A percentile compares a stretch with the other conserved stretches of the same genome.
phyloP scores from a whole-genome alignment of 2,888 invertebrate species.

The Tipula unca region DNA sequence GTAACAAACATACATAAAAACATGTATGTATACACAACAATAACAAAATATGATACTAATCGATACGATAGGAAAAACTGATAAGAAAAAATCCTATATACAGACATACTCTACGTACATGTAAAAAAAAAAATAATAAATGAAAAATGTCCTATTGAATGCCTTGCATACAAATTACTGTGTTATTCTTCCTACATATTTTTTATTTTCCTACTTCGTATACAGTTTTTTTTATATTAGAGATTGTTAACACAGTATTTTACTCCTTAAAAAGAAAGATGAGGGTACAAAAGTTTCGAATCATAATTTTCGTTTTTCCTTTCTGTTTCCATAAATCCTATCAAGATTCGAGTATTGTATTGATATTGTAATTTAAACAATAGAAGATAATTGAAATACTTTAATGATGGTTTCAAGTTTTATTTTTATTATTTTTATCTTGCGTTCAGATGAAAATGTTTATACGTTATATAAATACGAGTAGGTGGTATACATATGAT shows the following conservation, averaged over 20 bases:
- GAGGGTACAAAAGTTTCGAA: neutral
- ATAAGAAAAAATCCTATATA: neutral
- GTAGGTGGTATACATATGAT: neutral
- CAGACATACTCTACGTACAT: neutral
- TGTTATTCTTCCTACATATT: neutral
- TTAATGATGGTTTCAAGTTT: conserved; percentile 14
- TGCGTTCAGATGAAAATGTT: neutral
- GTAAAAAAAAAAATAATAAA: neutral
- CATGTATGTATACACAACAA: neutral
- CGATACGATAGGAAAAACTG: neutral
- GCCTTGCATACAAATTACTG: neutral
- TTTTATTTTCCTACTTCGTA: neutral
- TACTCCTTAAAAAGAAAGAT: neutral
- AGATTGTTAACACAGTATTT: neutral
- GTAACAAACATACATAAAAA: neutral
- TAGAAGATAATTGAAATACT: conserved; percentile 4
- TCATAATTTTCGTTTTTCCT: neutral
- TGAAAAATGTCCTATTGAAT: conserved; percentile 14
- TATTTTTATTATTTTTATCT: neutral
- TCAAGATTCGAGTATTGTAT: neutral
- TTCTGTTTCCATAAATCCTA: neutral
- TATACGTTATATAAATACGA: neutral
- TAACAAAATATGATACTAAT: conserved; percentile 4
- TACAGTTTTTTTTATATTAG: neutral
- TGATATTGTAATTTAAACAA: conserved; percentile 14